Percentiles rank a stretch among this genome's conserved stretches.
Conservation (phyloP, 2,113 vertebrate species). For the Corydoras sp. region DNA sequence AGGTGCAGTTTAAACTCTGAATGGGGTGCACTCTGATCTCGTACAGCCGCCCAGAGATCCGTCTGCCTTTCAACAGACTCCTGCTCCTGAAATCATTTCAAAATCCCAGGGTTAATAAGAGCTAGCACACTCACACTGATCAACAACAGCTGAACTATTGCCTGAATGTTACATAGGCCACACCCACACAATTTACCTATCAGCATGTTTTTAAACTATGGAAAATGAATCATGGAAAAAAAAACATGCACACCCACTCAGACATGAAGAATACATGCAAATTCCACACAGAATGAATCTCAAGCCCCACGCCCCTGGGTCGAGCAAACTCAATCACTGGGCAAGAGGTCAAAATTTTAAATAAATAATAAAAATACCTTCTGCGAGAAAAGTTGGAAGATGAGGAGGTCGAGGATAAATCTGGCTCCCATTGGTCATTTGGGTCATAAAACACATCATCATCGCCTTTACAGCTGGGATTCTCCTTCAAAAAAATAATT, state of each 20-base stretch:
- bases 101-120: no score
- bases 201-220: no score
- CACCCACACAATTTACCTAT: no score
- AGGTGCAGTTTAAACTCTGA: conserved; percentile 59
- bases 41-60: conserved; percentile 84
- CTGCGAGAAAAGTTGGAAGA: conserved; percentile 76
- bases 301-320: no score
- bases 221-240: no score
- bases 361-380: conserved; percentile 69
- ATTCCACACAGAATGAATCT: no score
- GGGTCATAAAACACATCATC: conserved; percentile 88
- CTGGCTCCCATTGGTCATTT: conserved; percentile 91
- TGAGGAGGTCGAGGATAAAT: conserved; percentile 69
- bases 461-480: conserved; percentile 66
- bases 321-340: no score
- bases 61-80: conserved; percentile 83
- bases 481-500: conserved; percentile 66
- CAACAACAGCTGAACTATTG: no score
- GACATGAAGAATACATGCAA: no score
- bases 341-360: not conserved
- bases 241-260: no score
- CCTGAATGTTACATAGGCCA: no score
- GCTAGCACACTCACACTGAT: no score
- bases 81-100: conserved; percentile 68
- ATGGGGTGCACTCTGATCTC: conserved; percentile 74